Evolutionary conservation across 2,797 vertebrate genomes (phyloP), one percentile per base, ranked within the genome.

Genomic region (Fringilla coelebs): DNA sequence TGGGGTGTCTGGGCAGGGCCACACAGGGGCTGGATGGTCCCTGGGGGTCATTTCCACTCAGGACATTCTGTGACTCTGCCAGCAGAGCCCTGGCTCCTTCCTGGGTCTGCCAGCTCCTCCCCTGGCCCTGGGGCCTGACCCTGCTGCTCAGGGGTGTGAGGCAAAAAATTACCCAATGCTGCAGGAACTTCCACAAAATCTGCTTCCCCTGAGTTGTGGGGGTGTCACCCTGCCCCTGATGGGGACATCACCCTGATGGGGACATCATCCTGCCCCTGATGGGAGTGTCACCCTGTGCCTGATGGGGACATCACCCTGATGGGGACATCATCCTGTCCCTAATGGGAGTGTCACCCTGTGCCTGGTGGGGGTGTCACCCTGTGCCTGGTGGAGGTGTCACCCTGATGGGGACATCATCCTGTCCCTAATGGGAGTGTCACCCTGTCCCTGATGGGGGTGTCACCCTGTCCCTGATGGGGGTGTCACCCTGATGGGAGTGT

Each of bases 81-180:
- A 32, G 5, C 3, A 8, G 22, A 25, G 31, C 61, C 38, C n/a
- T 1, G 31, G 13, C 67, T 85, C 82, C 45, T 45, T 83, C 86
- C 79, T 0, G 17, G 38, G 8, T 15, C 43, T 49, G 41, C 13
- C 68, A 25, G 1, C 81, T 34, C 67, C 29, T 68, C 51, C 55
- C 45, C 41, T 3, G 19, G 10, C 17, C 71, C 54, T 15, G 5
- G 9, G 17, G 29, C 91, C 46, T 21, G 9, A 22, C 68, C 36
- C 43, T 0, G 1, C 49, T 6, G 24, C 65, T 54, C 32, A 1
- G 41, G 81, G 80, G 1, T 0, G 1, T 11, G 48, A 65, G 63
- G 73, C 32, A 28, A 60, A 62, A 20, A 45, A 51, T 95, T 90
- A 21, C 91, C 40, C 88, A 89, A 89, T 3, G 4, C 13, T 73